phyloP scores from a whole-genome alignment of 2,888 invertebrate species.

The Listrodromus nycthemerus region DNA sequence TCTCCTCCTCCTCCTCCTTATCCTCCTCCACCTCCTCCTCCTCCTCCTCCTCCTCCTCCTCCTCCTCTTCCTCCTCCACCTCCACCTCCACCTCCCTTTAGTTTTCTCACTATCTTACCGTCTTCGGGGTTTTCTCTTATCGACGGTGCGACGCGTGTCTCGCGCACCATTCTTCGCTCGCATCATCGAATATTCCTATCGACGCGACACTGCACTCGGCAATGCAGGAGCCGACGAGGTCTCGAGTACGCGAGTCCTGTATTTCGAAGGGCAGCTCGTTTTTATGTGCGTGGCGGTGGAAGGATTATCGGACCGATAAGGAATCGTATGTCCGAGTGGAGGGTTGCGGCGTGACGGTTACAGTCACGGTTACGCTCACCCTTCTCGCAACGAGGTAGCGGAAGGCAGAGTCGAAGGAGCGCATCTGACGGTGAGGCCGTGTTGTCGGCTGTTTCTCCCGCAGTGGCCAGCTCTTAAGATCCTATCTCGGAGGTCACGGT shows the following conservation, averaged over 20 bases:
- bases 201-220: neutral
- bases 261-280: slow-evolving; percentile 18
- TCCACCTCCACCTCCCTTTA: too few relatives aligned
- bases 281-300: slow-evolving; percentile 30
- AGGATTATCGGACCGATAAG: slow-evolving; percentile 67
- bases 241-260: neutral
- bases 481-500: slow-evolving; percentile 84
- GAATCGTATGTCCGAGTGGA: slow-evolving; percentile 46
- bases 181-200: neutral
- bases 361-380: slow-evolving; percentile 78
- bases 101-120: slow-evolving; percentile 48
- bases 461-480: slow-evolving; percentile 77
- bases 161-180: slow-evolving; percentile 41
- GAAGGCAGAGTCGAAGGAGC: slow-evolving; percentile 59
- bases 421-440: slow-evolving; percentile 79
- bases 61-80: too few relatives aligned
- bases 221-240: neutral
- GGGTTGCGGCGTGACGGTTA: slow-evolving; percentile 79
- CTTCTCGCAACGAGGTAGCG: slow-evolving; percentile 64
- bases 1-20: too few relatives aligned
- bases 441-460: slow-evolving; percentile 57
- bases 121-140: slow-evolving; percentile 22
- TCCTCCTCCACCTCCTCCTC: too few relatives aligned
- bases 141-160: slow-evolving; percentile 23
- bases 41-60: too few relatives aligned